These are phyloP conservation scores for Cynodonichthys magdalenae DNA, from an alignment of 2,797 vertebrate species.

Conservation along the genomic window DNA sequence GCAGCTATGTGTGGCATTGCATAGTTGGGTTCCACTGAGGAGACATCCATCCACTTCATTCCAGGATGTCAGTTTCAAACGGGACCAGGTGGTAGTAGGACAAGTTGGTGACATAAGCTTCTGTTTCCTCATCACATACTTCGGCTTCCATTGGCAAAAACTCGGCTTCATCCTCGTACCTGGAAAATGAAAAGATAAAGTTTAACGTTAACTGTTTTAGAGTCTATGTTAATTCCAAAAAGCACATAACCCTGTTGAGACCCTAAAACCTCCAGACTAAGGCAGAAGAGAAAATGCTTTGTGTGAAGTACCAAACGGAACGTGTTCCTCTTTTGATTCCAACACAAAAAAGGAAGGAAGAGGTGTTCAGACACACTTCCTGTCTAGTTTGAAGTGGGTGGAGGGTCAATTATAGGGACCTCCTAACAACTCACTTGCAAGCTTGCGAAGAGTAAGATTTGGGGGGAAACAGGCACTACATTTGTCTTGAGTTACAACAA, in stretches of 20 bases:
- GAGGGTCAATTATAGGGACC: conserved; percentile 46
- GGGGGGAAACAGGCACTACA: conserved; percentile 10
- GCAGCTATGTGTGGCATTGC: conserved; percentile 30
- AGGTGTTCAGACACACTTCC: conserved; percentile 70
- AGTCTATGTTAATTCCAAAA: not conserved
- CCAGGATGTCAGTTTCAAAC: conserved; percentile 96
- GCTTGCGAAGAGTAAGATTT: conserved; percentile 17
- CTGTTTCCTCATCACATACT: conserved; percentile 88
- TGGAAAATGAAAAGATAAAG: conserved; percentile 52
- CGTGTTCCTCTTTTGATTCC: conserved; percentile 64
- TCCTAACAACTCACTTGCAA: conserved; percentile 21
- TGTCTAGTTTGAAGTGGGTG: conserved; percentile 37
- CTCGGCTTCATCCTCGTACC: conserved; percentile 89
- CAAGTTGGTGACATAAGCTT: conserved; percentile 95
- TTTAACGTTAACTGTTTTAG: not conserved
- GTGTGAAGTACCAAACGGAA: conserved; percentile 42
- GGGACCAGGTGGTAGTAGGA: conserved; percentile 98
- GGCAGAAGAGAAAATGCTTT: conserved; percentile 26
- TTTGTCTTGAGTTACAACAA: not conserved
- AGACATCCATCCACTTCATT: conserved; percentile 78
- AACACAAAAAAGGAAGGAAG: conserved; percentile 79
- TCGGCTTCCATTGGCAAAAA: conserved; percentile 83
- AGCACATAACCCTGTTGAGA: not conserved
- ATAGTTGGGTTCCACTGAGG: conserved; percentile 33
- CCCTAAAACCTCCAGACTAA: not conserved